These are phyloP conservation scores for Drosophila kambysellisi DNA, from an alignment of 2,888 invertebrate species.

Conservation along the genomic window DNA sequence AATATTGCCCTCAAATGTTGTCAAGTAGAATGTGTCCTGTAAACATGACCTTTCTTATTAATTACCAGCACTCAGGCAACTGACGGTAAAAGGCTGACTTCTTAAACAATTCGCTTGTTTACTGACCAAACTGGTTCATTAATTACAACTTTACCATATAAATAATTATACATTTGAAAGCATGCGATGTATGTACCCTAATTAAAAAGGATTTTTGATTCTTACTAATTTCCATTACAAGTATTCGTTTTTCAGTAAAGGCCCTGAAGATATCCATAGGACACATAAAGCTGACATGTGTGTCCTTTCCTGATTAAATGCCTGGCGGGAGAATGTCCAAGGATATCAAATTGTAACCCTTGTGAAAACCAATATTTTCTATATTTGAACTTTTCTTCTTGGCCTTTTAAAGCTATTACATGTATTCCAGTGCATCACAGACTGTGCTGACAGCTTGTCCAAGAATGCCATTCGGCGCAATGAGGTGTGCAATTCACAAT, in stretches of 20 bases:
- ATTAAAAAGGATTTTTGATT: background rate
- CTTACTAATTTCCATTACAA: background rate
- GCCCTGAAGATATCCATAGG: no score
- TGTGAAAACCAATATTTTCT: background rate
- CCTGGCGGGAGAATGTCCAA: conserved; percentile 93
- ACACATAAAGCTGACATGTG: conserved; percentile 65
- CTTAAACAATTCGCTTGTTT: background rate
- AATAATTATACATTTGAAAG: background rate
- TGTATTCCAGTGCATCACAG: conserved; percentile 94
- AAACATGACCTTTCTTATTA: conserved; percentile 5
- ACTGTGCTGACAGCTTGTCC: conserved; percentile 93
- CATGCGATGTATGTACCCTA: background rate
- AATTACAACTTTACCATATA: background rate
- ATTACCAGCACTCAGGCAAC: background rate
- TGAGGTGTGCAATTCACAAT: conserved; percentile 96
- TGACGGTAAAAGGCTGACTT: background rate
- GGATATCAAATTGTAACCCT: conserved; percentile 94
- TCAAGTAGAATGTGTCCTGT: background rate
- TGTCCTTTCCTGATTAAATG: conserved; percentile 94
- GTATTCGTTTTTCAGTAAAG: no score
- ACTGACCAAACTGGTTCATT: background rate
- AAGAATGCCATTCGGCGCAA: conserved; percentile 93
- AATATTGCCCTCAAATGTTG: conserved; percentile 6
- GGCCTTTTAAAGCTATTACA: conserved; percentile 90
- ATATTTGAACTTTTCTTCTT: background rate